Evolutionary conservation across 2,113 vertebrate genomes (phyloP).

Genomic region (Sigmodon hispidus): DNA sequence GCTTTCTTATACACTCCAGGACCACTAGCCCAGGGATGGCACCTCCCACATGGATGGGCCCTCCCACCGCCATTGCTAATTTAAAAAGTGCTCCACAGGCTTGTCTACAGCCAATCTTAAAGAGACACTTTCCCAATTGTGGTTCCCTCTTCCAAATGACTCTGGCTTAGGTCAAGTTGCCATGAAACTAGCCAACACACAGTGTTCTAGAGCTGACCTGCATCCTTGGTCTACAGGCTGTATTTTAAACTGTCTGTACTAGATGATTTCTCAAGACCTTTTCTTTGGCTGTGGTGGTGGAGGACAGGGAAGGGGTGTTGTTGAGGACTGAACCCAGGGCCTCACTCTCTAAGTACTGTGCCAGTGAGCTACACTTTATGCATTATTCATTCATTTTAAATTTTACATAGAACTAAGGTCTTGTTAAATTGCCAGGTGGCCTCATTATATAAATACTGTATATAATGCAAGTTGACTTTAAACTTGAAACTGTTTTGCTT

Average conservation of each 20-base stretch:
- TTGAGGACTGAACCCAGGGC: background rate
- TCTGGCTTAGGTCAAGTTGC: background rate
- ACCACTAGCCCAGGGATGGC: background rate
- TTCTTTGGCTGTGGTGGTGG: background rate
- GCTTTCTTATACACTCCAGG: background rate
- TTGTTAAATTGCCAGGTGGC: background rate
- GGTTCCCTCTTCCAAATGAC: background rate
- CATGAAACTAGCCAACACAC: background rate
- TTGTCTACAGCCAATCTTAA: background rate
- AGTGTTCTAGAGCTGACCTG: background rate
- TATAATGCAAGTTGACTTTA: background rate
- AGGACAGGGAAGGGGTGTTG: background rate
- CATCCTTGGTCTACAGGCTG: background rate
- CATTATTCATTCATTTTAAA: background rate
- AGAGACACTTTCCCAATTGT: background rate
- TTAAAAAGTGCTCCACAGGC: background rate
- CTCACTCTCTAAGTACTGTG: background rate
- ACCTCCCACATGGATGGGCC: background rate
- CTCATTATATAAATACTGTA: background rate
- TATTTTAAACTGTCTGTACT: background rate
- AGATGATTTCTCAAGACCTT: background rate
- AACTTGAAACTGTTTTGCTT: background rate
- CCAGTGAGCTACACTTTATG: too few species aligned
- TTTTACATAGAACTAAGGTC: background rate
- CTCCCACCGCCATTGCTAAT: background rate